Evolutionary conservation across 2,113 vertebrate genomes (phyloP), one percentile per base, ranked within the genome.

Genomic region (Carassius auratus): DNA sequence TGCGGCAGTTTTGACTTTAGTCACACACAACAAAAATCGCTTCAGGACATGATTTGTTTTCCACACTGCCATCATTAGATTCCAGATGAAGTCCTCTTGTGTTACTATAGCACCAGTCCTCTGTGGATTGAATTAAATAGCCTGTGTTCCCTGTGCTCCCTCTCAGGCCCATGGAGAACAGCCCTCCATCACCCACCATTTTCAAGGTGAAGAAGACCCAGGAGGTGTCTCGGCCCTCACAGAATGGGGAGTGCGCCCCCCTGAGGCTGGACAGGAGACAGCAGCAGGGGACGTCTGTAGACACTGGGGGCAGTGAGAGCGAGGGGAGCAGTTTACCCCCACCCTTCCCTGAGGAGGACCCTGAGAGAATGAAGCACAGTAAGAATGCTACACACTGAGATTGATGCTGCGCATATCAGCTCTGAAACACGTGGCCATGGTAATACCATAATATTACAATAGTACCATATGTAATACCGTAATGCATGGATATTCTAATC

Each of bases 341-440:
- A 30, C 90, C 93, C 0, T 93, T 92, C 10, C 94, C 94, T 0
- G 97, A 98, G 59, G 97, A 99, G 89, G 97, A 98, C 88, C 96
- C 97, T 0, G 98, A 97, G 90, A 95, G 98, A 89, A 97, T 95
- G 92, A 97, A 93, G 94, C 98, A 99, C 95, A 98, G 98, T 99
- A 97, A 97, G 97, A 94, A 66, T 88, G 76, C 76, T 77, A 77
- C 52, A 77, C 76, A 59, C 17, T 77, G 30, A 77, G 76, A 77
- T 77, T 77, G 13, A 7, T 76, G 8, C 5, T 33, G 64, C 33
- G 30, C 30, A 68, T 36, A 30, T 17, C 33, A 69, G 66, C 30
- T 17, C 64, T 26, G 14, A 68, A 33, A 68, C 62, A 6, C 64
- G 26, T 68, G 30, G 33, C 64, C 30, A 8, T 33, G 64, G 30